phyloP scores from a whole-genome alignment of 1,140 invertebrate species.

The Camponotus pennsylvanicus region DNA sequence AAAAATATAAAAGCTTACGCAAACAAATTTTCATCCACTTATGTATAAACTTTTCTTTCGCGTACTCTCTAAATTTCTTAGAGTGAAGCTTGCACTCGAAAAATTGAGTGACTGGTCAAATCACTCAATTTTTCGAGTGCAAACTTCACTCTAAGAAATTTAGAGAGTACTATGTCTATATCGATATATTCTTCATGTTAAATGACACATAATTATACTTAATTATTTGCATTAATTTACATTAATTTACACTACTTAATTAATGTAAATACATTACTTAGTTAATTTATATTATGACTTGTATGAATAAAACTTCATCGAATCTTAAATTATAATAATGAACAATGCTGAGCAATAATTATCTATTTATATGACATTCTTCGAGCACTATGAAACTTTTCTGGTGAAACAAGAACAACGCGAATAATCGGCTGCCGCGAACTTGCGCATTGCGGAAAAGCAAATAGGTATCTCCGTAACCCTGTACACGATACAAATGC shows the following conservation, averaged over 20 bases:
- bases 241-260: no score
- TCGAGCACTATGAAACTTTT: neutral
- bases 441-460: constrained; percentile 38
- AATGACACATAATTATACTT: no score
- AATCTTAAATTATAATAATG: neutral
- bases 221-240: no score
- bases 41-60: neutral
- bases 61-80: no score
- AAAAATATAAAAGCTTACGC: neutral
- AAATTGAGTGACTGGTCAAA: no score
- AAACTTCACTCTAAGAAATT: no score
- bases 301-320: neutral
- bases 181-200: neutral
- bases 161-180: no score
- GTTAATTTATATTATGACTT: neutral
- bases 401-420: neutral
- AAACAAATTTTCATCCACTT: neutral
- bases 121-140: no score
- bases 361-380: neutral
- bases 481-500: neutral
- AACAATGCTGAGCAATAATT: neutral
- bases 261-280: no score
- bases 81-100: no score
- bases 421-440: neutral
- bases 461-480: neutral